phyloP scores from a whole-genome alignment of 2,888 invertebrate species.

The Keiferia lycopersicella region DNA sequence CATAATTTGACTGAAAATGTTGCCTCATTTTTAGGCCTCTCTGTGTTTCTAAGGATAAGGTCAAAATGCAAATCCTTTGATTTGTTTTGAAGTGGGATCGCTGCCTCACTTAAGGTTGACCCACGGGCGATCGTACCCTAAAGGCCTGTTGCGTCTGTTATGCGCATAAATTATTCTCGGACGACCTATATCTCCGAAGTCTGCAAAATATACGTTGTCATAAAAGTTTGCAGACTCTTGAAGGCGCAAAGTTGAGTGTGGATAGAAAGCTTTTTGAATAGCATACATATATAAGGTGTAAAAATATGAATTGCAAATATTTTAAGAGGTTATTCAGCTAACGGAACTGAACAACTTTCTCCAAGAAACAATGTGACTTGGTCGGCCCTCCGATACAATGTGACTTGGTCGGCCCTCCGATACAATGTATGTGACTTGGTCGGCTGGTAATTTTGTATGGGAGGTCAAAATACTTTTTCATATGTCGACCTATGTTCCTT shows the following conservation, averaged over 20 bases:
- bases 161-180: conserved; percentile 14
- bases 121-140: neutral
- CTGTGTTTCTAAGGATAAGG: neutral
- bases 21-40: neutral
- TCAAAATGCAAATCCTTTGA: conserved; percentile 25
- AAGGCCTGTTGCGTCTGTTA: neutral
- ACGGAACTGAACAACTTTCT: too few relatives aligned
- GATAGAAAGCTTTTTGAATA: neutral
- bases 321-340: too few relatives aligned
- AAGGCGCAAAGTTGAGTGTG: neutral
- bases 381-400: too few relatives aligned
- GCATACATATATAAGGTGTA: too few relatives aligned
- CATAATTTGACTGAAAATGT: neutral
- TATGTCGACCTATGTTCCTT: too few relatives aligned
- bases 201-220: neutral
- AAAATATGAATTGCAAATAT: too few relatives aligned
- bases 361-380: too few relatives aligned
- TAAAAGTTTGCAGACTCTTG: neutral
- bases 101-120: neutral
- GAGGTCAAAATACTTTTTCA: too few relatives aligned
- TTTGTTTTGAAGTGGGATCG: conserved; percentile 24
- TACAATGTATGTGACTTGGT: too few relatives aligned
- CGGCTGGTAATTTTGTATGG: too few relatives aligned
- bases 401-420: too few relatives aligned
- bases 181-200: neutral